Base-by-base conservation (phyloP, 2,797 vertebrate species). In the Siniperca undulata region DNA sequence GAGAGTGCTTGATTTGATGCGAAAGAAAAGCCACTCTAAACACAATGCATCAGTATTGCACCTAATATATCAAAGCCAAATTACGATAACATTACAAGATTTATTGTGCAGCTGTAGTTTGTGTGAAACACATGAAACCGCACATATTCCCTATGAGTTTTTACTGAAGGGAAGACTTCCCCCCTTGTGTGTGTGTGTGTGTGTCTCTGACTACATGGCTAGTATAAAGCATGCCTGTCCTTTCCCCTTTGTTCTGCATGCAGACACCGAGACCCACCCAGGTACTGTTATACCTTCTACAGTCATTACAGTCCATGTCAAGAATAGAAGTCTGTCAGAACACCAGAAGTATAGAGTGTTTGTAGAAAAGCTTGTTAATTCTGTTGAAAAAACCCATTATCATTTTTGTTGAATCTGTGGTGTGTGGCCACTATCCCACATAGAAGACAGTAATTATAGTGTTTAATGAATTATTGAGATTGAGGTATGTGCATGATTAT, bases 201-300 rank as follows among this genome's bases (percentile, higher is more conserved):
- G 38, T 27, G 12, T 52, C 27, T 30, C 19, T 60, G 58, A 59
- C 42, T 69, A 20, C 9, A n/a, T 80, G 34, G 80, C 62, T 84
- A 44, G 73, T 84, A 77, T 88, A 82, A 94, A 92, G 88, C 89
- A 90, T 89, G 85, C 78, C 85, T 91, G 64, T 95, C 82, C 90
- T 90, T 88, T 77, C 87, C 71, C 52, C 66, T 89, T 91, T 89
- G 76, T 90, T 90, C 89, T 88, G 93, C 93, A 92, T 94, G 93
- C 94, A 94, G 92, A 92, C 92, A 92, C 70, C 13, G 83, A 93
- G 94, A 95, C 85, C 86, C 83, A 80, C 89, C 67, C 89, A 95
- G 94, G 92, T 95, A 93, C 88, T 86, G 86, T 93, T 89, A 65
- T 66, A 89, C 67, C 50, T 83, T 71, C 87, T 42, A 67, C 40